Conservation (phyloP, 2,113 vertebrate species). For the Archilochus colubris region DNA sequence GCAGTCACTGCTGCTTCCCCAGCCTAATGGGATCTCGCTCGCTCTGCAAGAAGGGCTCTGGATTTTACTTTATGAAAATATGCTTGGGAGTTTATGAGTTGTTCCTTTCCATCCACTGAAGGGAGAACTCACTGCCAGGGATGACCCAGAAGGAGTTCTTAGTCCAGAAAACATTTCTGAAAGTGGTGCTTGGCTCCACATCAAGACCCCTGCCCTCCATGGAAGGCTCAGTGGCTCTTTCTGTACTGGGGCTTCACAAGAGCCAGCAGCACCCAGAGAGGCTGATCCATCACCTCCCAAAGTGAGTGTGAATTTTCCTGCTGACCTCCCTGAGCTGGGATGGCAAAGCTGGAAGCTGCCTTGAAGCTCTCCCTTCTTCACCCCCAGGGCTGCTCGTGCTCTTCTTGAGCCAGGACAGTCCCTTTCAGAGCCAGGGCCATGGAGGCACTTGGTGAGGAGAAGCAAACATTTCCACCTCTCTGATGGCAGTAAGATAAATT, state of each 20-base stretch:
- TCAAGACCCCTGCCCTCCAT: neutral
- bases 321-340: neutral
- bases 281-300: neutral
- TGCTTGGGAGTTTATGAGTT: constrained; percentile 34
- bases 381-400: neutral
- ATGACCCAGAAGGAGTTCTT: neutral
- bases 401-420: neutral
- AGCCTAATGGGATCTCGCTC: constrained; percentile 52
- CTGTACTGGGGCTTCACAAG: neutral
- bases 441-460: neutral
- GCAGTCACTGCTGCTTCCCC: constrained; percentile 42
- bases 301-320: neutral
- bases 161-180: neutral
- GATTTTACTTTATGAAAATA: constrained; percentile 34
- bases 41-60: constrained; percentile 36
- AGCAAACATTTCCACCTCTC: constrained; percentile 23
- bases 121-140: neutral
- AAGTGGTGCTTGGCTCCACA: constrained; percentile 70
- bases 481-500: constrained; percentile 14
- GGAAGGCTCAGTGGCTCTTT: neutral
- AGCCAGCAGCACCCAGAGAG: neutral
- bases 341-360: neutral
- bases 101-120: constrained; percentile 26
- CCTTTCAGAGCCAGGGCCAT: neutral
- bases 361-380: neutral